Evolutionary conservation across 2,888 invertebrate genomes (phyloP), one percentile per base, ranked within the genome.

Genomic region (Melanophora roralis): DNA sequence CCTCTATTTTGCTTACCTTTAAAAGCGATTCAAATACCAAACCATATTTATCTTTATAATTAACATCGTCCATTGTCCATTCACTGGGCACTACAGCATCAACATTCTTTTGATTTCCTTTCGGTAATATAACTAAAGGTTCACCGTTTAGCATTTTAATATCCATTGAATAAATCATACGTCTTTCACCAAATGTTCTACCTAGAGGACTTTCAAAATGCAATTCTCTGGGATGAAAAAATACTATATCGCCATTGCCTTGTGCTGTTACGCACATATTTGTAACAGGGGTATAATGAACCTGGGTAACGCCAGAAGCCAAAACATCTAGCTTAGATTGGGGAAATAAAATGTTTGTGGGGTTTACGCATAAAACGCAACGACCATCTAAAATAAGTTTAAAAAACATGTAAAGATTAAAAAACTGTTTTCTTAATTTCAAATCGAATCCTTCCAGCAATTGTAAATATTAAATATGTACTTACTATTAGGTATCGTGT

Each of bases 221-320:
- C 1, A 84, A 67, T 64, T 88, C 85, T 14, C 82, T 80, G 1
- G 83, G 49, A 55, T 84, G 76, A 2, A 85, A 21, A 8, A 89
- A 81, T 0, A 82, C 57, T 2, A 89, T 21, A 73, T 89, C 89
- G 0, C 89, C 89, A 72, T 86, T 87, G 12, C 87, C 85, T 0
- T 84, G 81, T 1, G 81, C 84, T 2, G 81, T 45, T 5, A 83
- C 84, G 14, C 84, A 71, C n/a, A 83, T 14, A 78, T 85, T 84
- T 11, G 81, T 82, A 43, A 84, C 81, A n/a, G 84, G 81, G 74
- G 86, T 86, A 40, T 84, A 87, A 69, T 86, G 84, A 1, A 85
- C 49, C 19, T 82, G 79, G 2, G 84, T 85, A 2, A 85, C 81
- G 2, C 84, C 86, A 36, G 75, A 73, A 5, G 85, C 51, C 45